Percentiles rank a stretch among this genome's conserved stretches.
These are phyloP conservation scores for Cosmia trapezina DNA, from an alignment of 2,888 invertebrate genomes.

Conservation along the genomic window DNA sequence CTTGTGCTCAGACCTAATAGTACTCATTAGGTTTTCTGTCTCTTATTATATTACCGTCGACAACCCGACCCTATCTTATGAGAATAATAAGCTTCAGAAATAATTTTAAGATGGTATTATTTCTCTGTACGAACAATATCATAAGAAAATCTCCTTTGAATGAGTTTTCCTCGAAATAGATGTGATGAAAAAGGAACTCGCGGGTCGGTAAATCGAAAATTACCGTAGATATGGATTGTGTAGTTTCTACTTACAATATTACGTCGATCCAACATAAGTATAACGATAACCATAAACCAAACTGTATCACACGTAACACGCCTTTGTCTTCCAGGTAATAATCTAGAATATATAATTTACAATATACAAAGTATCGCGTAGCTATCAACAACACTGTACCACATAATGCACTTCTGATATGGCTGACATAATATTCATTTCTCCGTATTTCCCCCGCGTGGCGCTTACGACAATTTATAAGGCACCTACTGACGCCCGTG, in stretches of 20 bases:
- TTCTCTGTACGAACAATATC: not conserved
- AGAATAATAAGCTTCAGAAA: not conserved
- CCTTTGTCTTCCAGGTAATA: slow-evolving; percentile 7
- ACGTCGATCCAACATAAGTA: not conserved
- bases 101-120: too few relatives aligned
- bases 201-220: not conserved
- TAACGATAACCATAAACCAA: not conserved
- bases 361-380: slow-evolving; percentile 4
- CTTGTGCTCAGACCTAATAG: not conserved
- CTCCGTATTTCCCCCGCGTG: slow-evolving; percentile 8
- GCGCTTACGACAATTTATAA: slow-evolving; percentile 28
- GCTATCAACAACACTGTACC: slow-evolving; percentile 1
- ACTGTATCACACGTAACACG: not conserved
- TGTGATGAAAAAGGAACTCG: not conserved
- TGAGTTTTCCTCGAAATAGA: not conserved
- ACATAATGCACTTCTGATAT: slow-evolving; percentile 7
- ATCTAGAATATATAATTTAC: not conserved
- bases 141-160: not conserved
- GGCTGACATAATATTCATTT: slow-evolving; percentile 26
- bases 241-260: not conserved
- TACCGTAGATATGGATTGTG: not conserved
- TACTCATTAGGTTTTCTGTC: not conserved
- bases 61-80: not conserved
- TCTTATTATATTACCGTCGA: not conserved
- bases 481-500: not conserved